A percentile compares a stretch with the other conserved stretches of the same genome.
Evolutionary conservation across 2,797 vertebrate genomes (phyloP).

Genomic region (Epinephelus malabaricus): DNA sequence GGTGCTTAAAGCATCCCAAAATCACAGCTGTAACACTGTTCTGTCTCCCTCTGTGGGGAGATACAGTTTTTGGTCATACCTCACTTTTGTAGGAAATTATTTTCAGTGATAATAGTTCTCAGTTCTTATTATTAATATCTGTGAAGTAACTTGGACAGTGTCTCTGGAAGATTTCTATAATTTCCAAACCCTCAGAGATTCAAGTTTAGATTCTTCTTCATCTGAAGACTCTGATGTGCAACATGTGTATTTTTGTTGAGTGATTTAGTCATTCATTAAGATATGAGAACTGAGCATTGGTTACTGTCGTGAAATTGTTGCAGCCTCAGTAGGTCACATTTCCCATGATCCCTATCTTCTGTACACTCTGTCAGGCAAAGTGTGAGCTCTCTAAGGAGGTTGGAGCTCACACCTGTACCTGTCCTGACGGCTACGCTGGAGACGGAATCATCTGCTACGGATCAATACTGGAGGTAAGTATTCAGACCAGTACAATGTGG

Average conservation of each 20-base stretch:
- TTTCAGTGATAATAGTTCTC: neutral
- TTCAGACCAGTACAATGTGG: neutral
- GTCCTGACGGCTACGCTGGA: conserved; percentile 86
- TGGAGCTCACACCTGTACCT: conserved; percentile 86
- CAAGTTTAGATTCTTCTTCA: neutral
- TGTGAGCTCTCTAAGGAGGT: conserved; percentile 78
- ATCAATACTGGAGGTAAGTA: conserved; percentile 80
- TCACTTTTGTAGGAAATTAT: neutral
- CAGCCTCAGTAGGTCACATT: neutral
- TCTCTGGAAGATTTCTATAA: neutral
- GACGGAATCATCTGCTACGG: conserved; percentile 91
- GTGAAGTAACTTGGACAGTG: neutral
- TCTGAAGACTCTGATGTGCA: neutral
- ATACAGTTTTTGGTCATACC: neutral
- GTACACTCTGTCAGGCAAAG: conserved; percentile 83
- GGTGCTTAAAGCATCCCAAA: neutral
- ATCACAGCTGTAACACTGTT: neutral
- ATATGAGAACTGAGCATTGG: neutral
- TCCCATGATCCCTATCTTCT: conserved; percentile 15
- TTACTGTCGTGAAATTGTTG: neutral
- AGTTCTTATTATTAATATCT: neutral
- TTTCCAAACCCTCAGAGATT: neutral
- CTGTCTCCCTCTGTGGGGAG: neutral
- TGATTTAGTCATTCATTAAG: neutral
- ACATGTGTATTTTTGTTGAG: neutral